Percentiles rank a stretch among this genome's conserved stretches.
These are phyloP conservation scores for Candoia aspera DNA, from an alignment of 2,113 vertebrate species.

Conservation along the genomic window DNA sequence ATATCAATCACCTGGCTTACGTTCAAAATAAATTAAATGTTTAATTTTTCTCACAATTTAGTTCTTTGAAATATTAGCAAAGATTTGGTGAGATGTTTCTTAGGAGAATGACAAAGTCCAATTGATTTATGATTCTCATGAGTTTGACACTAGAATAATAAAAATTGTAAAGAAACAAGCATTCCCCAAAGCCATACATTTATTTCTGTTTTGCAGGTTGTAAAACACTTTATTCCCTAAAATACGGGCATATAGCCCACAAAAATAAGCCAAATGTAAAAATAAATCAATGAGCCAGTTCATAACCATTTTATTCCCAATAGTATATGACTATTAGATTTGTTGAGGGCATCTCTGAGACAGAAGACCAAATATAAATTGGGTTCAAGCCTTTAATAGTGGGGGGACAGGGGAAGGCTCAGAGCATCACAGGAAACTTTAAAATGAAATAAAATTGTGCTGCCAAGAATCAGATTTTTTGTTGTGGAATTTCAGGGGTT, in stretches of 20 bases:
- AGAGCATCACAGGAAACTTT: no score
- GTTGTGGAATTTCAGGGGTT: no score
- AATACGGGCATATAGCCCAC: background rate
- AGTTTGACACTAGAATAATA: background rate
- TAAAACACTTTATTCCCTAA: background rate
- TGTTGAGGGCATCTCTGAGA: background rate
- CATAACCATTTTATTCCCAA: background rate
- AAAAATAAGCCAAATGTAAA: background rate
- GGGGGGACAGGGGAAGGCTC: no score
- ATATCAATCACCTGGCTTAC: no score
- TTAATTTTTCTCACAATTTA: background rate
- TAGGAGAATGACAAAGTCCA: background rate
- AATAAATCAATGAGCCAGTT: background rate
- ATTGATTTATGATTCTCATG: background rate
- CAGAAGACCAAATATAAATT: background rate
- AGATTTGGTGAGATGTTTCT: background rate
- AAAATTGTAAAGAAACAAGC: background rate
- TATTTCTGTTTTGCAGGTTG: background rate
- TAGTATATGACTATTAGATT: background rate
- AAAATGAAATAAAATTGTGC: no score
- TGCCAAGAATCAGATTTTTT: no score
- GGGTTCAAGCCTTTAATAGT: no score
- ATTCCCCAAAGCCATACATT: background rate
- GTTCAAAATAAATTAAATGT: rapidly evolving
- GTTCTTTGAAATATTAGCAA: background rate